Conservation (phyloP, 2,888 invertebrate genomes). For the Chrysolina haemoptera region DNA sequence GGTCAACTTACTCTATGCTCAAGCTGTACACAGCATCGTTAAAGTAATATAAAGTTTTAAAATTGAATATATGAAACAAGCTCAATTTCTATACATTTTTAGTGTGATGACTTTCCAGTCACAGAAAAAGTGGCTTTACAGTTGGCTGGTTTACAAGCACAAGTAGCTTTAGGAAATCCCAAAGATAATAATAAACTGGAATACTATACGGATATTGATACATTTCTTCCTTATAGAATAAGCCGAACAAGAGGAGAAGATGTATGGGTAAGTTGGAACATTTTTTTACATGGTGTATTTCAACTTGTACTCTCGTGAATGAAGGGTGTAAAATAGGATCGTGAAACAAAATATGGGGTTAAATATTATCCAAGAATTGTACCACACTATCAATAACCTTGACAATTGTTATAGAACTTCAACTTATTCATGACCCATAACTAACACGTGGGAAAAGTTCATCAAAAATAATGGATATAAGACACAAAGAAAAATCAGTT, state of each 20-base stretch:
- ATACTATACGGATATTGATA: slow-evolving; percentile 92
- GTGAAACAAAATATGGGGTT: too few species aligned
- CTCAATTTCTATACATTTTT: slow-evolving; percentile 52
- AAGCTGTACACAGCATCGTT: slow-evolving; percentile 95
- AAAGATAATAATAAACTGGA: slow-evolving; percentile 85
- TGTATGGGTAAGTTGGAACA: slow-evolving; percentile 79
- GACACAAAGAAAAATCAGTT: too few species aligned
- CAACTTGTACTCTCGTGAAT: too few species aligned
- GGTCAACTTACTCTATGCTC: slow-evolving; percentile 93
- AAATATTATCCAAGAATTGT: too few species aligned
- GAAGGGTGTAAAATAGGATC: too few species aligned
- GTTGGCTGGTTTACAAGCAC: slow-evolving; percentile 93
- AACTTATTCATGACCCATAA: too few species aligned
- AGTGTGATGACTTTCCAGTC: slow-evolving; percentile 95
- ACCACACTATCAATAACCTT: too few species aligned
- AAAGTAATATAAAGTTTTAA: slow-evolving; percentile 76
- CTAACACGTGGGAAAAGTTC: too few species aligned
- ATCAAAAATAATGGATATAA: too few species aligned
- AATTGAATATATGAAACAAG: not conserved
- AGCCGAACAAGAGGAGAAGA: slow-evolving; percentile 84
- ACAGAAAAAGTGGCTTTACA: slow-evolving; percentile 95
- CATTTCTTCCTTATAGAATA: slow-evolving; percentile 89
- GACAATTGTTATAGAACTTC: too few species aligned
- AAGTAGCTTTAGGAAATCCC: slow-evolving; percentile 91
- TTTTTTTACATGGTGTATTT: too few species aligned